Evolutionary conservation across 2,113 vertebrate species (phyloP).

Genomic region (Telmatochromis sp.): DNA sequence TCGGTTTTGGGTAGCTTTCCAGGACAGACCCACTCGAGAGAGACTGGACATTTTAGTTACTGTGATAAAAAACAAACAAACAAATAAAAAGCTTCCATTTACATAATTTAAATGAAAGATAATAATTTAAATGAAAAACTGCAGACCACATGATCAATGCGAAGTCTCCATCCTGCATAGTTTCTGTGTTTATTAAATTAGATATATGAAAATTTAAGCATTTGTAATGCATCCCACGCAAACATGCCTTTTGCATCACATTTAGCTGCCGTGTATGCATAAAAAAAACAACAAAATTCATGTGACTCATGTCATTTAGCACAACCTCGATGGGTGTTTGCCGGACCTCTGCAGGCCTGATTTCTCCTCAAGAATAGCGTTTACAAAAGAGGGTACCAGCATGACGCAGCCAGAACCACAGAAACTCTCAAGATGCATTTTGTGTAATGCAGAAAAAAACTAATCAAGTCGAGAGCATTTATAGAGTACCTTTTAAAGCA

Average conservation of each 20-base stretch:
- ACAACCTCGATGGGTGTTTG: not conserved
- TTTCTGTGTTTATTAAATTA: not conserved
- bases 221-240: not conserved
- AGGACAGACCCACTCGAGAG: not conserved
- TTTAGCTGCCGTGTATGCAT: not conserved
- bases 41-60: not conserved
- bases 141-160: fast-evolving
- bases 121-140: not conserved
- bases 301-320: not conserved
- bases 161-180: not conserved
- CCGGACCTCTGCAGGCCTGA: fast-evolving
- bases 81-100: not conserved
- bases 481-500: not conserved
- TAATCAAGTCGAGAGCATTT: not conserved
- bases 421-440: not conserved
- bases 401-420: not conserved
- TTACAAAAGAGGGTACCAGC: not conserved
- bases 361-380: fast-evolving
- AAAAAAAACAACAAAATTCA: not conserved
- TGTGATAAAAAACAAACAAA: not conserved
- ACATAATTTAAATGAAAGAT: not conserved
- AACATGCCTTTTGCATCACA: not conserved
- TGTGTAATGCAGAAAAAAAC: not conserved
- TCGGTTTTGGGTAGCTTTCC: not conserved
- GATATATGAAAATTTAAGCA: not conserved